Evolutionary conservation across 2,113 vertebrate genomes (phyloP).

Genomic region (Nestor notabilis): DNA sequence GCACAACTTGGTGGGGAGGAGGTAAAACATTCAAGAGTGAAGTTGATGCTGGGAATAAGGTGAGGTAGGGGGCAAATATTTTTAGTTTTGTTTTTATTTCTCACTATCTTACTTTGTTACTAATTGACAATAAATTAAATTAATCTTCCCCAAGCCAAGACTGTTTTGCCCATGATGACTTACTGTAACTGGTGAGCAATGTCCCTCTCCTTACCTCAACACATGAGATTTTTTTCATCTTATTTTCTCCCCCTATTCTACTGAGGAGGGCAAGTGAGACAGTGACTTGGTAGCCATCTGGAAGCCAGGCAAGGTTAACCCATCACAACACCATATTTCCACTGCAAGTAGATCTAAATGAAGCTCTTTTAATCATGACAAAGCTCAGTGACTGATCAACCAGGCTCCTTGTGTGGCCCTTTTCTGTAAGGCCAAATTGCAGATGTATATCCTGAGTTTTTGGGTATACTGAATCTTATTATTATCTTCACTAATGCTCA

Average conservation of each 20-base stretch:
- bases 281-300: accelerated
- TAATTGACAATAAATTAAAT: neutral
- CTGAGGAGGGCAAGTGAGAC: neutral
- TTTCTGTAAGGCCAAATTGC: constrained; percentile 65
- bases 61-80: neutral
- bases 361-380: constrained; percentile 51
- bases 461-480: constrained; percentile 58
- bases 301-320: neutral
- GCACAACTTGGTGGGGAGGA: accelerated
- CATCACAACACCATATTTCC: neutral
- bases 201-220: neutral
- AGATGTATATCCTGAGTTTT: constrained; percentile 66
- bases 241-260: neutral
- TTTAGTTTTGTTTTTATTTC: neutral
- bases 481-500: constrained; percentile 75
- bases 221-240: neutral
- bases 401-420: constrained; percentile 20
- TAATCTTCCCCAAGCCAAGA: neutral
- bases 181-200: neutral
- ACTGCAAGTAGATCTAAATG: constrained; percentile 49
- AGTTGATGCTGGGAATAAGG: neutral
- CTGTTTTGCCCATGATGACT: neutral
- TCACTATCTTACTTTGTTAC: neutral
- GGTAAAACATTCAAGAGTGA: neutral
- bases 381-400: constrained; percentile 35